Conservation (phyloP, 2,113 vertebrate genomes). For the Cyanistes caeruleus region DNA sequence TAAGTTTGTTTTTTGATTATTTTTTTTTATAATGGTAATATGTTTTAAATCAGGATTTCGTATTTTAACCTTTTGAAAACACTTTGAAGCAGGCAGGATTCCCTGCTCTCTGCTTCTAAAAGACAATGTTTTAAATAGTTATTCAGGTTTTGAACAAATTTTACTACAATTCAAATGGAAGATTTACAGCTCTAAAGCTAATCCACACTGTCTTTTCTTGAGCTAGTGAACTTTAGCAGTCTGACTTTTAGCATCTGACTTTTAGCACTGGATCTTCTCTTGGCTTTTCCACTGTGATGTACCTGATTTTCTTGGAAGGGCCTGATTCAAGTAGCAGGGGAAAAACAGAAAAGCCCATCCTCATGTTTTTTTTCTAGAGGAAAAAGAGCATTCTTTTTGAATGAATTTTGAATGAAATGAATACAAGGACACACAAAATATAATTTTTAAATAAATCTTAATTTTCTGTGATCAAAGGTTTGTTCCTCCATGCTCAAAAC, state of each 20-base stretch:
- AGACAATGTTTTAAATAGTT: neutral
- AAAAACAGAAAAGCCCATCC: neutral
- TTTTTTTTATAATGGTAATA: neutral
- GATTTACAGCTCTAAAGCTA: neutral
- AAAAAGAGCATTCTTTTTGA: neutral
- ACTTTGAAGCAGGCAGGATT: neutral
- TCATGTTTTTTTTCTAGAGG: neutral
- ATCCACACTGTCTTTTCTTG: neutral
- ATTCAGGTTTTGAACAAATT: neutral
- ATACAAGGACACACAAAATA: neutral
- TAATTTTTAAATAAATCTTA: neutral
- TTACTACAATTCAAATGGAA: neutral
- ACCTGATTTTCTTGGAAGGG: neutral
- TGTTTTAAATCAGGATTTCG: neutral
- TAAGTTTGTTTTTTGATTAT: neutral
- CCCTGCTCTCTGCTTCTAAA: neutral
- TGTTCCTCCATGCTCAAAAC: neutral
- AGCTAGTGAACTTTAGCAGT: neutral
- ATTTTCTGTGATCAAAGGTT: neutral
- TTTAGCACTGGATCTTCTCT: neutral
- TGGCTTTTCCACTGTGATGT: neutral
- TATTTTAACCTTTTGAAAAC: neutral
- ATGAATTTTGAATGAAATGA: neutral
- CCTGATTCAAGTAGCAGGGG: accelerated
- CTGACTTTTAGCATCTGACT: neutral